These are phyloP conservation scores for Heloderma charlesbogerti DNA, from an alignment of 2,113 vertebrate genomes.

Conservation along the genomic window DNA sequence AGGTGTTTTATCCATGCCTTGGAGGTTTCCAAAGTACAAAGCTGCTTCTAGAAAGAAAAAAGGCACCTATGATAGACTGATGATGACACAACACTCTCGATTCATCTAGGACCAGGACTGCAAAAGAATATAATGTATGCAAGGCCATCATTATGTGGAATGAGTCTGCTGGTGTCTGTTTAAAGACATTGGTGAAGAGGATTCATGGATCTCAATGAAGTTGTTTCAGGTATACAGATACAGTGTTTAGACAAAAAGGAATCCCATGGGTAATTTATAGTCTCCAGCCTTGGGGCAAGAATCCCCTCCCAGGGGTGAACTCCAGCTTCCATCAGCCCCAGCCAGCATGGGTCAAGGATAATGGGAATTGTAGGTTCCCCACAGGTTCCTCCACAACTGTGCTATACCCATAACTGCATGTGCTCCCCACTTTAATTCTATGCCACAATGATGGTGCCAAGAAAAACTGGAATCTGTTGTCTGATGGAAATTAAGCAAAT, in stretches of 20 bases:
- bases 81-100: neutral
- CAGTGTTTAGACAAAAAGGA: neutral
- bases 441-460: neutral
- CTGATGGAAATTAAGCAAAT: neutral
- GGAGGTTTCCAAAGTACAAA: neutral
- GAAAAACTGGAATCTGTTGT: neutral
- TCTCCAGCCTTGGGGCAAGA: neutral
- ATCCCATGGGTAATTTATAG: neutral
- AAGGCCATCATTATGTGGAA: neutral
- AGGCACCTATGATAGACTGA: neutral
- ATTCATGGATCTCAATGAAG: slow-evolving; percentile 15
- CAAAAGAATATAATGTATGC: slow-evolving; percentile 17
- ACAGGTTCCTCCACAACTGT: neutral
- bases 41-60: neutral
- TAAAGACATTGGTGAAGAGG: neutral
- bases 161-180: neutral
- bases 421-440: neutral
- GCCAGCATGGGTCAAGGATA: no score
- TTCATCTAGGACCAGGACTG: neutral
- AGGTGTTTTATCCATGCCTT: slow-evolving; percentile 5
- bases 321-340: neutral
- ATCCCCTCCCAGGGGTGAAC: neutral
- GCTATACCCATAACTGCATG: neutral
- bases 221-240: slow-evolving; percentile 4
- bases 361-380: neutral